These are phyloP conservation scores for Polymixis flavicincta DNA, from an alignment of 2,888 invertebrate genomes.

Conservation along the genomic window DNA sequence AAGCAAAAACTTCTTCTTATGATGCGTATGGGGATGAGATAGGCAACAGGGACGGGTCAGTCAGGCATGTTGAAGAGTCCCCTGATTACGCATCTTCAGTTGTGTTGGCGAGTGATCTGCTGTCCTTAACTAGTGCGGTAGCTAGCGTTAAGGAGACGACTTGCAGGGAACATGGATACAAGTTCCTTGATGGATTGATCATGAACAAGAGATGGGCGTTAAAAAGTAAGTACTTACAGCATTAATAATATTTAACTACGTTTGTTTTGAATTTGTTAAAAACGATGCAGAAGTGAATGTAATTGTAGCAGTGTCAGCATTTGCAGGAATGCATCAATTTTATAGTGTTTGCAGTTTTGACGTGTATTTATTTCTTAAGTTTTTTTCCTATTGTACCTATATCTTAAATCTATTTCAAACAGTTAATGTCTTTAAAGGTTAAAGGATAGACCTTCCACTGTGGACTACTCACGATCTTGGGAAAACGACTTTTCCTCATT, in stretches of 20 bases:
- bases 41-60: slow-evolving; percentile 70
- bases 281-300: neutral
- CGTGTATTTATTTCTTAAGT: neutral
- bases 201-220: slow-evolving; percentile 90
- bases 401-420: neutral
- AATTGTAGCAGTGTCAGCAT: slow-evolving; percentile 18
- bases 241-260: neutral
- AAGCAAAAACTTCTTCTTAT: slow-evolving; percentile 72
- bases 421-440: slow-evolving; percentile 20
- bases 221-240: slow-evolving; percentile 83
- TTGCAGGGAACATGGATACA: slow-evolving; percentile 88
- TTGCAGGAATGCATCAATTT: neutral
- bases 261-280: neutral
- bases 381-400: neutral
- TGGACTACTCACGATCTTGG: slow-evolving; percentile 40
- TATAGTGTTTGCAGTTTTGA: neutral
- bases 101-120: slow-evolving; percentile 86
- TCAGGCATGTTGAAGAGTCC: slow-evolving; percentile 82
- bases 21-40: slow-evolving; percentile 70
- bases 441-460: slow-evolving; percentile 38
- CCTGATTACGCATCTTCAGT: slow-evolving; percentile 88
- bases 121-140: slow-evolving; percentile 87
- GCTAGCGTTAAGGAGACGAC: slow-evolving; percentile 84
- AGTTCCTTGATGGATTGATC: slow-evolving; percentile 86
- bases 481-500: slow-evolving; percentile 45